Evolutionary conservation across 2,888 invertebrate genomes (phyloP), one percentile per base, ranked within the genome.

Genomic region (Cybosia mesomella): DNA sequence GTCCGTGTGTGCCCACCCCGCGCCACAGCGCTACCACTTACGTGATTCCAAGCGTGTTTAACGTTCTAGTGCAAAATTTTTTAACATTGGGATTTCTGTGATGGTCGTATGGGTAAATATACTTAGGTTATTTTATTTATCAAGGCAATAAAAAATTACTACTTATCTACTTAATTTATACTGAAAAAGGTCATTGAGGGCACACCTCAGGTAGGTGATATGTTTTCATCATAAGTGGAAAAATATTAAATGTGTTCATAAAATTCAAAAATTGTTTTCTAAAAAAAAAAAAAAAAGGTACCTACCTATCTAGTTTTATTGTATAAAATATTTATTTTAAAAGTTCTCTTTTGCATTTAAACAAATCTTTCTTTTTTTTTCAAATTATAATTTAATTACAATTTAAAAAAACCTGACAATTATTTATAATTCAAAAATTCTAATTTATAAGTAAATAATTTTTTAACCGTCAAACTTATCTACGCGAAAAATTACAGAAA

Each of bases 1-100:
- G 84, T 84, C 83, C 75, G 85, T 83, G 88, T 87, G 88, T 73
- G 67, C 68, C 70, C 72, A 55, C 49, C 76, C 73, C 18, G 3
- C 62, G 57, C 57, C 32, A 18, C 67, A 65, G 69, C 70, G 60
- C 68, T 66, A 65, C 32, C 58, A 62, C 57, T 43, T 68, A 54
- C 59, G 62, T 68, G 66, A 57, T 62, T 65, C 43, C 64, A 34
- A 62, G 63, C 61, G 68, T 73, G 70, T 63, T 34, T 53, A 57
- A 58, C 73, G 69, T 66, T 67, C 21, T 67, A 67, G 77, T 80
- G 80, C 49, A 54, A 64, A 57, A 43, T 32, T 43, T 58, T 70
- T 65, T 61, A 43, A 60, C 24, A 55, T 64, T 61, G 63, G 68
- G 53, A 74, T 68, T 70, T 73, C 70, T 64, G 69, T 77, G 73